phyloP scores from a whole-genome alignment of 2,888 invertebrate genomes.

The Cyrtodaria siliqua region DNA sequence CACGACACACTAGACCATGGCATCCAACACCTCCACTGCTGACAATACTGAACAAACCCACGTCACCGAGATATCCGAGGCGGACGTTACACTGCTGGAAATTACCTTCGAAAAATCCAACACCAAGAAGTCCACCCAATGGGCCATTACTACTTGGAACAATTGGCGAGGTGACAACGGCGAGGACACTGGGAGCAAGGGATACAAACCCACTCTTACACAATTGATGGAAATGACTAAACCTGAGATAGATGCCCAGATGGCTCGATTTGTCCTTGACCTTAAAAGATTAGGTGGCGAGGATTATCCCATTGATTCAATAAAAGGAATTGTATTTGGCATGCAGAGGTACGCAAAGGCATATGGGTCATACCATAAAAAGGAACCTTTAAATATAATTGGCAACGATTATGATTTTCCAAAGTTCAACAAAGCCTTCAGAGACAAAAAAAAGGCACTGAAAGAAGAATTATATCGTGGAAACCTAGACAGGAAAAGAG shows the following conservation, averaged over 20 bases:
- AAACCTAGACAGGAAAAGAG: neutral
- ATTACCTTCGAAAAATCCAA: neutral
- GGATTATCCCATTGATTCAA: slow-evolving; percentile 29
- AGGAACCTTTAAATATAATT: slow-evolving; percentile 4
- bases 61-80: no score
- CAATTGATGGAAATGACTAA: neutral
- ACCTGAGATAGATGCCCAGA: slow-evolving; percentile 7
- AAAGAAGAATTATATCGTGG: slow-evolving; percentile 1
- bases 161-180: neutral
- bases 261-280: slow-evolving; percentile 22
- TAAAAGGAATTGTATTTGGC: slow-evolving; percentile 28
- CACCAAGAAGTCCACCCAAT: neutral
- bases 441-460: slow-evolving; percentile 8
- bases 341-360: slow-evolving; percentile 32
- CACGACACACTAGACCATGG: no score
- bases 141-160: neutral
- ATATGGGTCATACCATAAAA: slow-evolving; percentile 5
- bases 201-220: neutral
- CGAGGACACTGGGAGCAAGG: neutral
- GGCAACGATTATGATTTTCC: slow-evolving; percentile 13
- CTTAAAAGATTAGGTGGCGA: slow-evolving; percentile 5
- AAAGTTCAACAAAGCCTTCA: slow-evolving; percentile 1
- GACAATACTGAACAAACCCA: no score
- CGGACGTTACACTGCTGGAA: no score
- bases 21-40: no score